Conservation (phyloP, 53 echinoderm and acorn worm genomes). For the Actinopyga echinites region DNA sequence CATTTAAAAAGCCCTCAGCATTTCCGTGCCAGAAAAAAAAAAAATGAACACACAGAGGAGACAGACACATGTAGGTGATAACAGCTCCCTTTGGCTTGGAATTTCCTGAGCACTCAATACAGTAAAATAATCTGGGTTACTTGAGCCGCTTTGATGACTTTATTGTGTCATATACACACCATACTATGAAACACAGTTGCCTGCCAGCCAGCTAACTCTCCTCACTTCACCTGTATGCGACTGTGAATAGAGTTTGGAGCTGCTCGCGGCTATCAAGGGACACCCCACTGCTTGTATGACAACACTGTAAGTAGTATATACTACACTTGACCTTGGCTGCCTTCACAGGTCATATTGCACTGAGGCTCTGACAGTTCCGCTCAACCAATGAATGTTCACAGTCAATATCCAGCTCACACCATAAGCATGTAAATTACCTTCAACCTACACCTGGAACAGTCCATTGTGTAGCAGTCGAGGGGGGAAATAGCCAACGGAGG, state of each 20-base stretch:
- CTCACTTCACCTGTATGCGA: slow-evolving; percentile 35
- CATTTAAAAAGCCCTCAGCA: too few relatives aligned
- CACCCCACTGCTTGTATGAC: slow-evolving; percentile 38
- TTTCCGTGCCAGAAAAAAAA: too few relatives aligned
- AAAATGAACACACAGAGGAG: too few relatives aligned
- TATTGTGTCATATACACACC: slow-evolving; percentile 31
- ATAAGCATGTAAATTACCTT: slow-evolving; percentile 37
- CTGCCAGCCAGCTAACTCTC: not conserved
- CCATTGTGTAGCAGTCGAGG: slow-evolving; percentile 16
- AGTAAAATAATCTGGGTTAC: slow-evolving; percentile 35
- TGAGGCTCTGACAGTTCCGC: not conserved
- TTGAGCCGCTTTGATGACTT: not conserved
- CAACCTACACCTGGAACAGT: slow-evolving; percentile 19
- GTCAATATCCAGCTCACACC: slow-evolving; percentile 16
- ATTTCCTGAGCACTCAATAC: slow-evolving; percentile 1
- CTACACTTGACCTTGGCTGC: slow-evolving; percentile 44
- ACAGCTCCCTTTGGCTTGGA: slow-evolving; percentile 6
- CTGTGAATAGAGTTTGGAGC: slow-evolving; percentile 8
- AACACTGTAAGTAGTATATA: slow-evolving; percentile 37
- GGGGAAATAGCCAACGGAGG: too few relatives aligned
- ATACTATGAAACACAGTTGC: not conserved
- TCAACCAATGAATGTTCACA: slow-evolving; percentile 25
- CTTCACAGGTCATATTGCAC: slow-evolving; percentile 34
- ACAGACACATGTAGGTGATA: too few relatives aligned
- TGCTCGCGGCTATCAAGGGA: slow-evolving; percentile 41